A percentile compares a stretch with the other conserved stretches of the same genome.
Conservation (phyloP, 2,797 vertebrate species). For the Chelonia mydas region DNA sequence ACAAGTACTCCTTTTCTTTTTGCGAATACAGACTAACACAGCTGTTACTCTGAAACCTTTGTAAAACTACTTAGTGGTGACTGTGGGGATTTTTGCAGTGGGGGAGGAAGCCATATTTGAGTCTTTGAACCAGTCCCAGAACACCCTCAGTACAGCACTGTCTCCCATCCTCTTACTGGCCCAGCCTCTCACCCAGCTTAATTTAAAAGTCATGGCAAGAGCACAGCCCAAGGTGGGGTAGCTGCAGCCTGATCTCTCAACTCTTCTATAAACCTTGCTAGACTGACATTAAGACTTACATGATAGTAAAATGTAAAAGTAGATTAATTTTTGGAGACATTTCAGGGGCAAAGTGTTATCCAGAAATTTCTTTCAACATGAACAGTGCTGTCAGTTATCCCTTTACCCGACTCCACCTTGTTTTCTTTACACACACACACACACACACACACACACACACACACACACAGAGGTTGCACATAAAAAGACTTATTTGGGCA, state of each 20-base stretch:
- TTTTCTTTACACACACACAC: background rate
- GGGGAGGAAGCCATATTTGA: background rate
- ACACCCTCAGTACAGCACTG: background rate
- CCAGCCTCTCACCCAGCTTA: background rate
- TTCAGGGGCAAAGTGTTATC: conserved; percentile 40
- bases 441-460: no score
- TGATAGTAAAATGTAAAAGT: conserved; percentile 28
- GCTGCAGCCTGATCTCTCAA: background rate
- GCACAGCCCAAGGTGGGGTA: background rate
- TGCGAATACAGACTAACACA: no score
- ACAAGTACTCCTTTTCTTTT: no score
- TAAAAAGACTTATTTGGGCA: fast-evolving
- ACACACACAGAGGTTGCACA: background rate
- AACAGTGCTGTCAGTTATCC: conserved; percentile 14
- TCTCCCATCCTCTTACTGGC: background rate
- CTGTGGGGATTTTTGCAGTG: background rate
- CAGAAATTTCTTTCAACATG: background rate
- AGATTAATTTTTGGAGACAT: conserved; percentile 57
- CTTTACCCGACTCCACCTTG: background rate
- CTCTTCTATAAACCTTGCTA: conserved; percentile 9
- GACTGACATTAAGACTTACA: background rate
- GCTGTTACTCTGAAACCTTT: background rate
- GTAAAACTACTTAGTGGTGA: background rate
- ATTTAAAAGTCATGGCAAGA: conserved; percentile 4
- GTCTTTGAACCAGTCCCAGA: background rate